A percentile compares a stretch with the other conserved stretches of the same genome.
Conservation (phyloP, 1,140 invertebrate species). For the Trichonephila clavipes region DNA sequence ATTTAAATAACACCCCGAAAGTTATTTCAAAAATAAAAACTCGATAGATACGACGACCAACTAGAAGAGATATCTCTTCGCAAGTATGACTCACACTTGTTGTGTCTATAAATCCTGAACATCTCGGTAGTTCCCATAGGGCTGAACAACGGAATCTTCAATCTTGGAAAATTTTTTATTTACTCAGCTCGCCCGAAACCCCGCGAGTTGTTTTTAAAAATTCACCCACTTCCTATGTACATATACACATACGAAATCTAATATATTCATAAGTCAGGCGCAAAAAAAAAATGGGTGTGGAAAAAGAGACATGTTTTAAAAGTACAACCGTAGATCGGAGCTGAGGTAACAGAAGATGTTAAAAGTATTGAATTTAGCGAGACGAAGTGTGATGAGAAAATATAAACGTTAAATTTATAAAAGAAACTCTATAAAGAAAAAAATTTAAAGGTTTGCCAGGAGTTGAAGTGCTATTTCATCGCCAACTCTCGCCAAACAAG, state of each 20-base stretch:
- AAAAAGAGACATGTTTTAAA: neutral
- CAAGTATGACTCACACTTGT: neutral
- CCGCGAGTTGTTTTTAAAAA: conserved; percentile 22
- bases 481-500: conserved; percentile 19
- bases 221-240: neutral
- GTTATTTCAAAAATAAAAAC: neutral
- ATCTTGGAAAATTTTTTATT: neutral
- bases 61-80: neutral
- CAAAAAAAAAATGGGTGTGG: neutral
- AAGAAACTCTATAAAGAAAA: neutral
- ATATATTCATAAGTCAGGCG: neutral
- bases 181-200: neutral
- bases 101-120: neutral
- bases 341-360: neutral
- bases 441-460: conserved; percentile 5
- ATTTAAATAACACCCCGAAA: neutral
- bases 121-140: neutral
- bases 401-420: conserved; percentile 15
- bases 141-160: neutral
- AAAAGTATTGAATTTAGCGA: conserved; percentile 25
- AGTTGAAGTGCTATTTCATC: neutral
- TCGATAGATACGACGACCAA: neutral
- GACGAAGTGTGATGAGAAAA: neutral
- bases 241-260: neutral
- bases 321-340: neutral